Evolutionary conservation across 1,140 invertebrate species (phyloP).

Genomic region (Nylanderia fulva): DNA sequence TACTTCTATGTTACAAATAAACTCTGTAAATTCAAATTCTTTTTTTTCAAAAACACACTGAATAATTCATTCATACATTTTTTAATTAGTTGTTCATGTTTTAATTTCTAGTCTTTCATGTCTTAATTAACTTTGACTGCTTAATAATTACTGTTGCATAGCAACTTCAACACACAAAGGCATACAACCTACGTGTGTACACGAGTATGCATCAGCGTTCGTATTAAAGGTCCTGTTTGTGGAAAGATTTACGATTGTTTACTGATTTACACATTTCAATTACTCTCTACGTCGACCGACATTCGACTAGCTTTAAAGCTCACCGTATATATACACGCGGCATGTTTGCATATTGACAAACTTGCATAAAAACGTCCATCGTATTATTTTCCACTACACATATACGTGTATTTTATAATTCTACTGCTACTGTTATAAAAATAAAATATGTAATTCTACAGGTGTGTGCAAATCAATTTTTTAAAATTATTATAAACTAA

Average conservation of each 20-base stretch:
- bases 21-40: background rate
- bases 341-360: too few species aligned
- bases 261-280: background rate
- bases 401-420: too few species aligned
- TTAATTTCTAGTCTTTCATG: background rate
- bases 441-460: too few species aligned
- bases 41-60: background rate
- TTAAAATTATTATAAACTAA: too few species aligned
- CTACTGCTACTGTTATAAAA: too few species aligned
- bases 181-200: background rate
- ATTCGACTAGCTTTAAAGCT: too few species aligned
- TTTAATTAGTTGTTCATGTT: background rate
- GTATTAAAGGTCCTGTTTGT: background rate
- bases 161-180: background rate
- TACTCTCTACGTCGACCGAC: too few species aligned
- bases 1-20: background rate
- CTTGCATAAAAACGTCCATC: too few species aligned
- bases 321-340: too few species aligned
- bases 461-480: too few species aligned
- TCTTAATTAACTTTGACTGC: slow-evolving; percentile 10
- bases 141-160: background rate
- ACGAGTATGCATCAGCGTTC: background rate
- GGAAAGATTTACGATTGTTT: background rate
- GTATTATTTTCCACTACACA: too few species aligned
- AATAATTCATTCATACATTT: background rate